phyloP scores from a whole-genome alignment of 2,888 invertebrate species.

The Syrista parreyssii region DNA sequence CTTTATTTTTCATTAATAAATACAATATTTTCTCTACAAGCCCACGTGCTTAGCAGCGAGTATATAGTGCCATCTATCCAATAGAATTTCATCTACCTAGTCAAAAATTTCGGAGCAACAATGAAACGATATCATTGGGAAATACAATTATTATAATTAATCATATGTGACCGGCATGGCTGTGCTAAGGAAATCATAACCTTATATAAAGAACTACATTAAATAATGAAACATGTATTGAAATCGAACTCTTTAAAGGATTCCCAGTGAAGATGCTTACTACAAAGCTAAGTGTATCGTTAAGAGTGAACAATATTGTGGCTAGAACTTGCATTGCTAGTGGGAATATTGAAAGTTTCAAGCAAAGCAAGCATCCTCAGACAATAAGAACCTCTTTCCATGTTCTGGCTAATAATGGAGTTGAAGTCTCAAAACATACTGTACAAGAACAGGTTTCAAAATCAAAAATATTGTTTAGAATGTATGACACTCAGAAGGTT shows the following conservation, averaged over 20 bases:
- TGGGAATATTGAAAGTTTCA: not conserved
- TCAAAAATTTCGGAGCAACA: not conserved
- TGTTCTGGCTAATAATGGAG: not conserved
- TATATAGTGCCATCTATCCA: not conserved
- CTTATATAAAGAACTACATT: not conserved
- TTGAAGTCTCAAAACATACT: not conserved
- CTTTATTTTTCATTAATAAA: not conserved
- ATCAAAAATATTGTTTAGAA: not conserved
- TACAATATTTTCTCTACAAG: not conserved
- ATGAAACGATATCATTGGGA: not conserved
- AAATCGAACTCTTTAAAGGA: not conserved
- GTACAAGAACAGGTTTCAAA: not conserved
- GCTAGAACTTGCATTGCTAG: constrained; percentile 7
- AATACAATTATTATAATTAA: not conserved
- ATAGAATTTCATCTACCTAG: not conserved
- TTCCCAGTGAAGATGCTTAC: constrained; percentile 12
- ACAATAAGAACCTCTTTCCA: not conserved
- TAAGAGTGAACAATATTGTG: constrained; percentile 14
- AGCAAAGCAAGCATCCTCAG: not conserved
- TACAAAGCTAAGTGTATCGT: constrained; percentile 16
- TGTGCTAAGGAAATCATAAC: not conserved
- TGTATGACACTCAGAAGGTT: constrained; percentile 2
- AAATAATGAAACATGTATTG: not conserved
- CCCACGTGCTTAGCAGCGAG: not conserved
- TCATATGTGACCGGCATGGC: not conserved